These are phyloP conservation scores for Epinotia bilunana DNA, from an alignment of 2,888 invertebrate species.

Conservation along the genomic window DNA sequence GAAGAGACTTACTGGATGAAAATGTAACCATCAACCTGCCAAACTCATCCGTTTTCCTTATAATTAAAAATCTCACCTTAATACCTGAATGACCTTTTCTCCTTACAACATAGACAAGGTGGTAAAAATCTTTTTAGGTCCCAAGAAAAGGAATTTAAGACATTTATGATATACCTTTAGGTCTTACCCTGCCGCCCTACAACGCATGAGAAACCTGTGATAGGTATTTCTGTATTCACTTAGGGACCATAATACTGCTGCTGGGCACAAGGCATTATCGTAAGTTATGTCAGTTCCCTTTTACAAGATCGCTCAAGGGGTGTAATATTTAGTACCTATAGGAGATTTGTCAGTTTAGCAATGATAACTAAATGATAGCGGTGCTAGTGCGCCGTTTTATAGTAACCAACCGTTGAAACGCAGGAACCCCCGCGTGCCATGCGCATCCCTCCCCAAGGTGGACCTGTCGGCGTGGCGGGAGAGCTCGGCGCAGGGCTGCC, in stretches of 20 bases:
- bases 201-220: too few relatives aligned
- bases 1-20: background rate
- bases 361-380: too few relatives aligned
- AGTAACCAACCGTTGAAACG: background rate
- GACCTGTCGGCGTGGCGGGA: slow-evolving; percentile 94
- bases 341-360: too few relatives aligned
- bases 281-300: background rate
- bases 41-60: background rate
- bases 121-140: too few relatives aligned
- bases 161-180: background rate
- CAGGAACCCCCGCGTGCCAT: slow-evolving; percentile 94
- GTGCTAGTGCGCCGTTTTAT: background rate
- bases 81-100: too few relatives aligned
- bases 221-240: background rate
- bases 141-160: too few relatives aligned
- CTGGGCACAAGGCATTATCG: background rate
- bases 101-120: too few relatives aligned
- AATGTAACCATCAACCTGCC: background rate
- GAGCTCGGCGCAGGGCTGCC: slow-evolving; percentile 90
- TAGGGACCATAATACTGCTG: too few relatives aligned
- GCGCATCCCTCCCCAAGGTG: slow-evolving; percentile 90
- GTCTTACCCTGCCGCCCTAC: too few relatives aligned
- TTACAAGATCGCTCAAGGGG: too few relatives aligned
- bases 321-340: too few relatives aligned
- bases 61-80: too few relatives aligned